These are phyloP conservation scores for Valencia hispanica DNA, from an alignment of 2,797 vertebrate genomes.

Conservation along the genomic window DNA sequence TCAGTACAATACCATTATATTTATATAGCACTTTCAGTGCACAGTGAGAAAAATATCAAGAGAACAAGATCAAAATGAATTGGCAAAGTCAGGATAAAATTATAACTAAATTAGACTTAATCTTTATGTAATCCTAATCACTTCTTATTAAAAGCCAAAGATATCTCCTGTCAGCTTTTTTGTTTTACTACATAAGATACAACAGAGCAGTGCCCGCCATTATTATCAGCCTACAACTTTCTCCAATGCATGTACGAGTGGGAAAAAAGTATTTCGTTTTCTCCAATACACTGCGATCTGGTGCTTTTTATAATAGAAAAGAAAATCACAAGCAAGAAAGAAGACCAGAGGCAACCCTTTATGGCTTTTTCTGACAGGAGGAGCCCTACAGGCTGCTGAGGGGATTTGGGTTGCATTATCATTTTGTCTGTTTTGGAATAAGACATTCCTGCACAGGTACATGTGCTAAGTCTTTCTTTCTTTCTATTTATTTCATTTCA, in stretches of 20 bases:
- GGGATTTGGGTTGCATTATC: neutral
- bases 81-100: no score
- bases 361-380: neutral
- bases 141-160: neutral
- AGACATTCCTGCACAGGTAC: neutral
- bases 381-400: constrained; percentile 3
- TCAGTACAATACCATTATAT: no score
- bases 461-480: neutral
- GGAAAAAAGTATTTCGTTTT: neutral
- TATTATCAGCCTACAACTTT: neutral
- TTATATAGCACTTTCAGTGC: no score
- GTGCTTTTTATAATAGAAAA: neutral
- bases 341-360: neutral
- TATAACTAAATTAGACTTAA: neutral
- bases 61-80: no score
- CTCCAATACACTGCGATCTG: neutral
- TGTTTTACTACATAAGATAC: no score
- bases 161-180: neutral
- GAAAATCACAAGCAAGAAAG: neutral
- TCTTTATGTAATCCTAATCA: neutral
- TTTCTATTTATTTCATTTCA: neutral
- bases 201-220: neutral
- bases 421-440: neutral
- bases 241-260: neutral
- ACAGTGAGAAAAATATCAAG: no score